These are phyloP conservation scores for Drosophila atroscutellata DNA, from an alignment of 2,888 invertebrate genomes.

Conservation along the genomic window DNA sequence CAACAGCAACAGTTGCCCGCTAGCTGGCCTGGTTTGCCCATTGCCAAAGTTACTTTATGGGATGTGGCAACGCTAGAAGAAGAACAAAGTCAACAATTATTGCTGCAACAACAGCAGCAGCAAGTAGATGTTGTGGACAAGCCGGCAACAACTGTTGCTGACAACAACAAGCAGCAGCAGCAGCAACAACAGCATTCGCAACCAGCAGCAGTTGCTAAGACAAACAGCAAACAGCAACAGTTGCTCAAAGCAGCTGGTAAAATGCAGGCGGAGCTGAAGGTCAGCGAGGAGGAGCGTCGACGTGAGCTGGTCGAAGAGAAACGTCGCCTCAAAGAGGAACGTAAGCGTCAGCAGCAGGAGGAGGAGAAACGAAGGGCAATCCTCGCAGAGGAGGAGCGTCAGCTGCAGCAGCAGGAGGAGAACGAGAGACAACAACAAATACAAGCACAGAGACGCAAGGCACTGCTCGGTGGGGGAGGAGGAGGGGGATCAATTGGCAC, in stretches of 20 bases:
- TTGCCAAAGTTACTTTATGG: conserved; percentile 69
- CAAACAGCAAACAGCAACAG: conserved; percentile 29
- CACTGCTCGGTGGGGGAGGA: conserved; percentile 64
- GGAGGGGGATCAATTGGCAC: background rate
- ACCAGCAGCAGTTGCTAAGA: background rate
- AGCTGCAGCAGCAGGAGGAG: conserved; percentile 82
- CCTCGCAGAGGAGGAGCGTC: conserved; percentile 81
- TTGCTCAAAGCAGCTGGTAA: conserved; percentile 18
- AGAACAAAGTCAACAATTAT: conserved; percentile 59
- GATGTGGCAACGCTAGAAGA: conserved; percentile 67
- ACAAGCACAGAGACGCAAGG: conserved; percentile 83
- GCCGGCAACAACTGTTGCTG: conserved; percentile 40
- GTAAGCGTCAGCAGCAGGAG: conserved; percentile 81
- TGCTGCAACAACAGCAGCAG: conserved; percentile 50
- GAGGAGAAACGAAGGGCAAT: conserved; percentile 81
- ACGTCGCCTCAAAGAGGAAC: conserved; percentile 81
- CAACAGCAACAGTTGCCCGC: conserved; percentile 7
- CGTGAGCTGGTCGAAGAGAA: conserved; percentile 81
- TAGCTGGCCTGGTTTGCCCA: conserved; percentile 48
- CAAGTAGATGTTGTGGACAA: background rate
- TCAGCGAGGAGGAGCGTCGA: conserved; percentile 77
- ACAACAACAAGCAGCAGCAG: conserved; percentile 29
- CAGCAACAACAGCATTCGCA: conserved; percentile 22
- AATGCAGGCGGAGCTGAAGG: conserved; percentile 14
- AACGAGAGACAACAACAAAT: conserved; percentile 84